Evolutionary conservation across 2,113 vertebrate species (phyloP).

Genomic region (Jacana jacana): DNA sequence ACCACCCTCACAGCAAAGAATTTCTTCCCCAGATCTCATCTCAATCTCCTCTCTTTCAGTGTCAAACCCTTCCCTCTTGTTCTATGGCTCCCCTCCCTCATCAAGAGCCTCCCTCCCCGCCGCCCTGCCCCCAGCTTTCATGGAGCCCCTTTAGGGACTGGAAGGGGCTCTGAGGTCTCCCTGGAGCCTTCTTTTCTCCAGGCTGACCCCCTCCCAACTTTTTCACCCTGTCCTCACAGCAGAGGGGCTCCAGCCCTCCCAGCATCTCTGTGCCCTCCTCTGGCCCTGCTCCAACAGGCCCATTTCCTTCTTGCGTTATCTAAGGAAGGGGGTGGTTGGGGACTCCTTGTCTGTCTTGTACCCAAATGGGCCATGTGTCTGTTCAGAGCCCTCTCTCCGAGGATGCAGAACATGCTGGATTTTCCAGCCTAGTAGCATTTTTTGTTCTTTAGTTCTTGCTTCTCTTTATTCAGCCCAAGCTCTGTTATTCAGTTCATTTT

Average conservation of each 20-base stretch:
- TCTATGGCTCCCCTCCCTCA: too few relatives aligned
- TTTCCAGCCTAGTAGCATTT: neutral
- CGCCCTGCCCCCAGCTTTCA: neutral
- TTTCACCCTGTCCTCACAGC: neutral
- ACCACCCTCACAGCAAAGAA: too few relatives aligned
- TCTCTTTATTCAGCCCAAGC: conserved; percentile 45
- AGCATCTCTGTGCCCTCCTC: neutral
- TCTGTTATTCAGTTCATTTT: conserved; percentile 63
- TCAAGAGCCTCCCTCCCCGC: too few relatives aligned
- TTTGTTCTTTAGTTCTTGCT: conserved; percentile 24
- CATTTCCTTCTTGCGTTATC: neutral
- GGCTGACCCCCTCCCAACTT: neutral
- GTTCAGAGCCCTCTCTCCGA: neutral
- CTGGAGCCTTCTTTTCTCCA: neutral
- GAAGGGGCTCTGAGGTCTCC: neutral
- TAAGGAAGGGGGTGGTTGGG: neutral
- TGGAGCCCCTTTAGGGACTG: neutral
- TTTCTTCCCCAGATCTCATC: too few relatives aligned
- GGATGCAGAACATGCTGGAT: neutral
- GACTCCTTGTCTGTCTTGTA: neutral
- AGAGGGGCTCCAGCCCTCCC: neutral
- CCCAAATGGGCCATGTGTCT: accelerated
- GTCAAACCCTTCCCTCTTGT: too few relatives aligned
- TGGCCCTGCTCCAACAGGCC: neutral
- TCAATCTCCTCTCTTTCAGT: too few relatives aligned